Evolutionary conservation across 2,797 vertebrate species (phyloP).

Genomic region (Babyrousa celebensis): DNA sequence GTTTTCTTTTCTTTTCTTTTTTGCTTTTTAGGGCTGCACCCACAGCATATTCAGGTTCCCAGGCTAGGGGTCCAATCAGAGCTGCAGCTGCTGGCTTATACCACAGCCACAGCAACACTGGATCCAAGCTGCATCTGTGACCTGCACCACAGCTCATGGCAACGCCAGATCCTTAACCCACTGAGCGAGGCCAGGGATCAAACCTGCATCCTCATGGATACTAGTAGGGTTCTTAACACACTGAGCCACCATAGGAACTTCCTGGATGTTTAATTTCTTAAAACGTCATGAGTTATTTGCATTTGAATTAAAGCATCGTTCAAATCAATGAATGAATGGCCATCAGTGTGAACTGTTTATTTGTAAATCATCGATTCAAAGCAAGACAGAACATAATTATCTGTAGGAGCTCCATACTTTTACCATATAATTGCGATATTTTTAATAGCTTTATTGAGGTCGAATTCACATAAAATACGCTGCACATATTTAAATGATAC

Average conservation of each 20-base stretch:
- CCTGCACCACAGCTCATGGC: too few relatives aligned
- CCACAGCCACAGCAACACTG: too few relatives aligned
- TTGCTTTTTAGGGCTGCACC: too few relatives aligned
- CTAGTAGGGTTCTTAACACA: too few relatives aligned
- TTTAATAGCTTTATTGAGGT: constrained; percentile 6
- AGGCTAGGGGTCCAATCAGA: too few relatives aligned
- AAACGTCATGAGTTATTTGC: constrained; percentile 2
- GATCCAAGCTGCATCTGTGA: too few relatives aligned
- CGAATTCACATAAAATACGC: constrained; percentile 25
- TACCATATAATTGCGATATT: constrained; percentile 40
- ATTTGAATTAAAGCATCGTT: constrained; percentile 28
- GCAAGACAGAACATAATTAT: constrained; percentile 29
- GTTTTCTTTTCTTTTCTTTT: background rate
- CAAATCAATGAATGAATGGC: constrained; percentile 7
- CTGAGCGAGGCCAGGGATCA: too few relatives aligned
- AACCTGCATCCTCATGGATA: too few relatives aligned
- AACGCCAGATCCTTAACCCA: too few relatives aligned
- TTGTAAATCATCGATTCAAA: constrained; percentile 36
- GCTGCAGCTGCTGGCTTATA: too few relatives aligned
- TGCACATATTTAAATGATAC: background rate
- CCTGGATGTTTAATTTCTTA: background rate
- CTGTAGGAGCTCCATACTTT: background rate
- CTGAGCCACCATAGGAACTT: too few relatives aligned
- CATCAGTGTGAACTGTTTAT: constrained; percentile 44
- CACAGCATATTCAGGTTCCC: too few relatives aligned